Conservation (phyloP, 30 jellyfish, hydroid and myxozoan genomes). For the Haliclystus octoradiatus region DNA sequence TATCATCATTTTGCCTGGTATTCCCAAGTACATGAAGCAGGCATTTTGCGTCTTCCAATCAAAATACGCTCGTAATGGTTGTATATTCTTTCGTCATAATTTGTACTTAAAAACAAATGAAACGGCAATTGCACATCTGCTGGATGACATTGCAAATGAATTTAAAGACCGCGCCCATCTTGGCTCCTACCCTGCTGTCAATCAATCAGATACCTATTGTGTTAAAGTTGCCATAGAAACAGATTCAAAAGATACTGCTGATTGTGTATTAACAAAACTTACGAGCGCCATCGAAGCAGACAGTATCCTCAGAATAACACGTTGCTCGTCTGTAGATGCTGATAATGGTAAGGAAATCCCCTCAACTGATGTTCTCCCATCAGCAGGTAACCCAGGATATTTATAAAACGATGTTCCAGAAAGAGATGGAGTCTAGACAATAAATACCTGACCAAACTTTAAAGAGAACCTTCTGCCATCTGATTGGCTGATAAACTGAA, state of each 20-base stretch:
- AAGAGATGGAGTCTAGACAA: too few species aligned
- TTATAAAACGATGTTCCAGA: too few species aligned
- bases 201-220: slow-evolving; percentile 20
- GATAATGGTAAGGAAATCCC: not conserved
- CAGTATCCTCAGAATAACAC: not conserved
- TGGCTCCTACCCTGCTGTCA: slow-evolving; percentile 78
- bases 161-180: slow-evolving; percentile 36
- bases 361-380: not conserved
- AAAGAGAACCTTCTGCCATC: too few species aligned
- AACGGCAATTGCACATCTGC: slow-evolving; percentile 38
- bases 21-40: slow-evolving; percentile 64
- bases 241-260: slow-evolving; percentile 13
- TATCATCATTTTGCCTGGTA: slow-evolving; percentile 76
- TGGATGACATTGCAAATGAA: slow-evolving; percentile 25
- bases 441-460: too few species aligned
- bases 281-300: too few species aligned
- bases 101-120: slow-evolving; percentile 57
- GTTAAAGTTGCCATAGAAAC: slow-evolving; percentile 86
- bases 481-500: too few species aligned
- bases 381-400: not conserved
- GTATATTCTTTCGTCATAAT: slow-evolving; percentile 37
- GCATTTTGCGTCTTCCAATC: slow-evolving; percentile 33
- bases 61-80: slow-evolving; percentile 26
- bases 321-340: not conserved
- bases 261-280: slow-evolving; percentile 54